Conservation (phyloP, 2,888 invertebrate genomes). For the Aphodius sticticus region DNA sequence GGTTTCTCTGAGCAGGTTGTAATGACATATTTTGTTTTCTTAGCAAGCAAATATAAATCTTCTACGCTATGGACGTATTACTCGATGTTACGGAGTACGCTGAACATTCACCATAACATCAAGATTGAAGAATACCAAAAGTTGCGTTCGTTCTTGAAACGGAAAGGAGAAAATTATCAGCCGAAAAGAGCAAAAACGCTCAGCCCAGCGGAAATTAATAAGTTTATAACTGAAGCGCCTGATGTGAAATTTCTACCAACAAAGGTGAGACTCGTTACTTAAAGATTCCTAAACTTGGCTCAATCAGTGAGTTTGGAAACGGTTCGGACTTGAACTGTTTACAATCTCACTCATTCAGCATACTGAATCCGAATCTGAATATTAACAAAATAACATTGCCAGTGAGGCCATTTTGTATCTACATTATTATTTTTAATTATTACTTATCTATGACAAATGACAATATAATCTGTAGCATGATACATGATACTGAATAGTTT, state of each 20-base stretch:
- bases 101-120: not conserved
- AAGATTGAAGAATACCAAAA: not conserved
- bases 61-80: not conserved
- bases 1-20: not conserved
- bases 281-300: too few species aligned
- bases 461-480: too few species aligned
- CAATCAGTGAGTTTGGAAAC: too few species aligned
- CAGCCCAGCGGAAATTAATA: not conserved
- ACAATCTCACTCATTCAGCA: too few species aligned
- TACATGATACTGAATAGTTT: too few species aligned
- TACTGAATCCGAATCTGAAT: too few species aligned
- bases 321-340: too few species aligned
- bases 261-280: not conserved
- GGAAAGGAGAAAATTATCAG: not conserved
- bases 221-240: not conserved
- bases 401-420: too few species aligned
- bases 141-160: not conserved
- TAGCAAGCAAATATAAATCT: not conserved
- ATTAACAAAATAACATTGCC: too few species aligned
- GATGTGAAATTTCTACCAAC: not conserved
- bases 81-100: not conserved
- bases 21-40: not conserved
- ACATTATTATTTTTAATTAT: too few species aligned
- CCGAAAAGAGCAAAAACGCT: not conserved
- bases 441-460: too few species aligned